Evolutionary conservation across 2,113 vertebrate species (phyloP).

Genomic region (Synodontis membranacea): DNA sequence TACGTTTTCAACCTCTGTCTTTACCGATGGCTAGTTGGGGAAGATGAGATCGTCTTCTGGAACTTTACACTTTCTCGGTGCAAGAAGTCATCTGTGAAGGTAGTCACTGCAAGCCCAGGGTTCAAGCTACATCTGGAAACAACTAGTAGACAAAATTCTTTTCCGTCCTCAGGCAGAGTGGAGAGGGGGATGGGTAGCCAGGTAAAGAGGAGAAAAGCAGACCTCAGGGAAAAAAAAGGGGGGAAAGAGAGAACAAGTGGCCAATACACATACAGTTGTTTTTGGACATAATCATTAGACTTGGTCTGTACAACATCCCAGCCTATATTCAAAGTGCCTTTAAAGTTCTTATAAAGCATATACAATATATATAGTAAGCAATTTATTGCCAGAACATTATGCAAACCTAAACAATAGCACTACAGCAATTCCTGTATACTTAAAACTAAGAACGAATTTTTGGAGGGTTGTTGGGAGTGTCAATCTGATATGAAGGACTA

Average conservation of each 20-base stretch:
- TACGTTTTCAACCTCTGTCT: constrained; percentile 11
- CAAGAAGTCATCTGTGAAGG: constrained; percentile 31
- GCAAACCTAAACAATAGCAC: neutral
- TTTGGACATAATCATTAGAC: constrained; percentile 14
- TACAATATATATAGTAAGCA: too few species aligned
- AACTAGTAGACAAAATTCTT: constrained; percentile 56
- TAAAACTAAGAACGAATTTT: neutral
- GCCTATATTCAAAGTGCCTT: neutral
- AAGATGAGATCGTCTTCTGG: constrained; percentile 41
- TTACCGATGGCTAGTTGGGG: constrained; percentile 18
- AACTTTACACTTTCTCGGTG: constrained; percentile 20
- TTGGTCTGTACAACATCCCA: neutral
- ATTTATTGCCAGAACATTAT: neutral
- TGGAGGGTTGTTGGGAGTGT: neutral
- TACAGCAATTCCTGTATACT: neutral
- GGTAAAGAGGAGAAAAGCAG: constrained; percentile 51
- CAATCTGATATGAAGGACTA: constrained; percentile 29
- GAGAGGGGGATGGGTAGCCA: constrained; percentile 44
- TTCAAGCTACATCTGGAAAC: constrained; percentile 61
- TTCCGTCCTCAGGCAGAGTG: constrained; percentile 37
- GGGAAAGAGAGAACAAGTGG: constrained; percentile 25
- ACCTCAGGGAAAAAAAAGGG: constrained; percentile 20
- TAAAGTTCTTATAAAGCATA: neutral
- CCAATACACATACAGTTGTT: constrained; percentile 4
- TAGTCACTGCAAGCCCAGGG: constrained; percentile 34